Conservation (phyloP, 2,888 invertebrate genomes). For the Sinotaia quadrata region DNA sequence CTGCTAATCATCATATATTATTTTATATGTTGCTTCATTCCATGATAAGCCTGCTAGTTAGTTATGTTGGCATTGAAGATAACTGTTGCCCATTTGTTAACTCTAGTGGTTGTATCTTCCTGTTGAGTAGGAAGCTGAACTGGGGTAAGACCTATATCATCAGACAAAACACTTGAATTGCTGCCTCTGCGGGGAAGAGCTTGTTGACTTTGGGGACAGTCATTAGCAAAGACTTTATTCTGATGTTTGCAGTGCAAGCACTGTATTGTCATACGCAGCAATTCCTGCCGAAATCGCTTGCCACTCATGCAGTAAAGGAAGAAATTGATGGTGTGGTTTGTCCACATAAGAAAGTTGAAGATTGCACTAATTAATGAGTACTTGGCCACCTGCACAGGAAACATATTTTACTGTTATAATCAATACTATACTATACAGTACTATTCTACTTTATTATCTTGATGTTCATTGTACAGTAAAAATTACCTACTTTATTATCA, state of each 20-base stretch:
- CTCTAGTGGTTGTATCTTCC: conserved; percentile 14
- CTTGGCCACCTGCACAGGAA: conserved; percentile 37
- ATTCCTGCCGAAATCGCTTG: conserved; percentile 55
- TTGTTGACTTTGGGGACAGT: neutral
- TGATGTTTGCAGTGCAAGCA: conserved; percentile 7
- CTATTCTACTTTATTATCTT: no score
- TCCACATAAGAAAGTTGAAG: conserved; percentile 52
- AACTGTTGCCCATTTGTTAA: conserved; percentile 17
- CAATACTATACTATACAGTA: no score
- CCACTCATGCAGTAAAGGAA: conserved; percentile 63
- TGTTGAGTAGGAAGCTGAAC: conserved; percentile 3
- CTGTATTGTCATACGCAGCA: conserved; percentile 35
- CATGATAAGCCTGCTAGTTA: no score
- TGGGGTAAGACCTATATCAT: neutral
- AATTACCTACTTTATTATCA: no score
- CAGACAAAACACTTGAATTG: conserved; percentile 8
- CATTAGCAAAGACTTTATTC: neutral
- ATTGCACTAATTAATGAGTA: conserved; percentile 48
- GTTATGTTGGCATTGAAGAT: no score
- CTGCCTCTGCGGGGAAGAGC: conserved; percentile 14
- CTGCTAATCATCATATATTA: no score
- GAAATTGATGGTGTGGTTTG: conserved; percentile 65
- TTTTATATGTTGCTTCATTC: no score
- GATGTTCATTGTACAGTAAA: no score
- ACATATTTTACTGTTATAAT: no score